Evolutionary conservation across 2,113 vertebrate species (phyloP).

Genomic region (Accipiter cooperii): DNA sequence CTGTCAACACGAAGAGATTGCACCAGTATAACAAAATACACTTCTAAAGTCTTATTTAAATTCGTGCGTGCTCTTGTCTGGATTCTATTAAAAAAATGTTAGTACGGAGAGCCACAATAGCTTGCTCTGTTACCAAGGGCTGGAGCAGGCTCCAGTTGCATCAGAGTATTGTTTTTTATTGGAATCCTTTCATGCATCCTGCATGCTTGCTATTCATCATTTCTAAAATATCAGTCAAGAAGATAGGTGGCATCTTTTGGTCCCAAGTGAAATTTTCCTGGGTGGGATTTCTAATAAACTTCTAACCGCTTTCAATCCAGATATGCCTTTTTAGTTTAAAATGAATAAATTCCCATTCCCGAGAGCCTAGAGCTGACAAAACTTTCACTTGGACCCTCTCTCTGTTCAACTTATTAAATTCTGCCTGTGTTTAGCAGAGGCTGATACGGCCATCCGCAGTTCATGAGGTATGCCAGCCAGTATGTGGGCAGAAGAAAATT

Average conservation of each 20-base stretch:
- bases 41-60: constrained; percentile 4
- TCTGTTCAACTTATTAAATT: neutral
- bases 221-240: neutral
- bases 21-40: neutral
- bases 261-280: neutral
- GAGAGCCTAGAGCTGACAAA: neutral
- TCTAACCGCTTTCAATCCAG: neutral
- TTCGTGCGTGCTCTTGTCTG: neutral
- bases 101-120: neutral
- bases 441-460: neutral
- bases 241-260: neutral
- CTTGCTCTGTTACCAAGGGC: neutral
- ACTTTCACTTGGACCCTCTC: neutral
- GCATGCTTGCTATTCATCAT: neutral
- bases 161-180: constrained; percentile 18
- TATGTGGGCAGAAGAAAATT: neutral
- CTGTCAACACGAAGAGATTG: constrained; percentile 44
- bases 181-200: neutral
- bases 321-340: neutral
- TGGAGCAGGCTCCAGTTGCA: neutral
- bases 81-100: constrained; percentile 31
- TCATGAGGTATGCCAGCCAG: neutral
- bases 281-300: neutral
- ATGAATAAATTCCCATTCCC: neutral
- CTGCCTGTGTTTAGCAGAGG: neutral